Percentiles rank a stretch among this genome's conserved stretches.
Conservation (phyloP, 2,888 invertebrate species). For the Drosophila anceps region DNA sequence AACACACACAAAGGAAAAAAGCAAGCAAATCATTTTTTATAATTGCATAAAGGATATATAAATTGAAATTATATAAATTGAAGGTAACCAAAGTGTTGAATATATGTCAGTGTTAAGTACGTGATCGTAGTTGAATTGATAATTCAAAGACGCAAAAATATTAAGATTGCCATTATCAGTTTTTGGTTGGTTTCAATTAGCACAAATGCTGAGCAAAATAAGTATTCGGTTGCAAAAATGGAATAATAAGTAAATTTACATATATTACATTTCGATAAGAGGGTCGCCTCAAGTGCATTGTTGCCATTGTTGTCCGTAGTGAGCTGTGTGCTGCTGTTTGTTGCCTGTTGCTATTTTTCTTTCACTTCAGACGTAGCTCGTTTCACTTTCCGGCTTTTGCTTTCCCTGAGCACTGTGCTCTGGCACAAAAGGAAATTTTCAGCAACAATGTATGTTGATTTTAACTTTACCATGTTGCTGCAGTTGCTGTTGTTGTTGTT, state of each 20-base stretch:
- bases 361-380: constrained; percentile 73
- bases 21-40: too few species aligned
- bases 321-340: constrained; percentile 1
- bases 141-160: not conserved
- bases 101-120: not conserved
- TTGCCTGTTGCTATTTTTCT: constrained; percentile 68
- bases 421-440: constrained; percentile 53
- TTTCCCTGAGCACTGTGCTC: constrained; percentile 32
- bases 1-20: too few species aligned
- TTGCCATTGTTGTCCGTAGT: constrained; percentile 62
- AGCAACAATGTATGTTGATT: constrained; percentile 79
- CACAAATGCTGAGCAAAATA: constrained; percentile 39
- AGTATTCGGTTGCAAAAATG: constrained; percentile 12
- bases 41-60: not conserved
- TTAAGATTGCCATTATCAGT: not conserved
- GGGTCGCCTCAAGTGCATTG: constrained; percentile 71
- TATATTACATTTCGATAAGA: constrained; percentile 55
- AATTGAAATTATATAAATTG: not conserved
- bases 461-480: constrained; percentile 61
- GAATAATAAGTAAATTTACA: constrained; percentile 36
- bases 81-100: not conserved
- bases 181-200: constrained; percentile 57
- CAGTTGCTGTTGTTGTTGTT: constrained; percentile 33
- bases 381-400: constrained; percentile 76
- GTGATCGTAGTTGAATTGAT: not conserved